These are phyloP conservation scores for Vidua chalybeata DNA, from an alignment of 2,113 vertebrate genomes.

Conservation along the genomic window DNA sequence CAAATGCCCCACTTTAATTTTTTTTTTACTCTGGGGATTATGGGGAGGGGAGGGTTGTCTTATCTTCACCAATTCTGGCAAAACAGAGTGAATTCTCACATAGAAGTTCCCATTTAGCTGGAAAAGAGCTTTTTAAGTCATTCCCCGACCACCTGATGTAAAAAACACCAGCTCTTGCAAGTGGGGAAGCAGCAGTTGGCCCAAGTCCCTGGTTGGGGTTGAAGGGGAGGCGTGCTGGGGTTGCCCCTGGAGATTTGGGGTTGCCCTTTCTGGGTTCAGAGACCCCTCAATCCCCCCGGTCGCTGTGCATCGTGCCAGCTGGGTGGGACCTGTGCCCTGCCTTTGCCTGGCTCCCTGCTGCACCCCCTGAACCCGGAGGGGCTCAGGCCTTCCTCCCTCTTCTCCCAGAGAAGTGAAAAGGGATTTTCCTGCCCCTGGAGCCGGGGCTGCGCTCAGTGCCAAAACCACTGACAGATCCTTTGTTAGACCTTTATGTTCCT, in stretches of 20 bases:
- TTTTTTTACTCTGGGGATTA: background rate
- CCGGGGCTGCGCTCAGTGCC: background rate
- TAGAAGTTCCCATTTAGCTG: accelerated
- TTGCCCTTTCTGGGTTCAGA: background rate
- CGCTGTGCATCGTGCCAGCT: accelerated
- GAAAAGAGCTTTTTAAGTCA: background rate
- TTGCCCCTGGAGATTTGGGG: background rate
- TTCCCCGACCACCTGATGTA: background rate
- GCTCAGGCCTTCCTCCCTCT: background rate
- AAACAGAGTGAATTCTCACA: background rate
- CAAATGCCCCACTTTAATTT: background rate
- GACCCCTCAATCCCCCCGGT: accelerated
- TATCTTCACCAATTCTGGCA: background rate
- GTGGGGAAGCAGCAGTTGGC: accelerated
- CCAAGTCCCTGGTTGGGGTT: background rate
- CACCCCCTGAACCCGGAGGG: accelerated
- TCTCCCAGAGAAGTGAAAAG: background rate
- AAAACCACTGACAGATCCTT: background rate
- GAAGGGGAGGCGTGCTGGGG: background rate
- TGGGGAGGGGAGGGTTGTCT: background rate
- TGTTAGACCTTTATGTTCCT: background rate
- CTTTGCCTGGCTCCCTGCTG: background rate
- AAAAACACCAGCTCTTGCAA: background rate
- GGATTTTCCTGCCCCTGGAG: background rate
- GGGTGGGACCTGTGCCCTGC: background rate